Evolutionary conservation across 2,113 vertebrate species (phyloP), one percentile per base, ranked within the genome.

Genomic region (Manacus vitellinus): DNA sequence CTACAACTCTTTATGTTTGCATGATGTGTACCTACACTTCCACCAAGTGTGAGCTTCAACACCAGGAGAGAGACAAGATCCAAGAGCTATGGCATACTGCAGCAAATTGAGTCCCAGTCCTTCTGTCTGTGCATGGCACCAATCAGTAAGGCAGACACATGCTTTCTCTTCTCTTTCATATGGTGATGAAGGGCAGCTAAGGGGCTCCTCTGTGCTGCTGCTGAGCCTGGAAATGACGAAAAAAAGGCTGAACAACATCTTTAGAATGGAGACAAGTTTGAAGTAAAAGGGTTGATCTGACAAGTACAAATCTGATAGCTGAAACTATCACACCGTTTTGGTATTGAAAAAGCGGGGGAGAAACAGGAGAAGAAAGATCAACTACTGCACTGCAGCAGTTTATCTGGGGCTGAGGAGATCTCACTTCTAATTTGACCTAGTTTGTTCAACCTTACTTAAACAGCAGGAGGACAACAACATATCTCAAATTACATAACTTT

Each of bases 151-250:
- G 75, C n/a, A 95, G 88, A 90, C 51, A 46, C 46, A 58, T 13
- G 20, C 44, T 63, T 88, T 74, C 85, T 44, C 23, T 86, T 71
- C 47, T 84, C 88, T 97, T 96, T 96, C 88, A 94, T 96, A 95
- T 95, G 95, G 91, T 96, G 95, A 97, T 96, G 83, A 94, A 72
- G 94, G 92, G 88, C 92, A 97, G 79, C 67, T 4, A 16, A 92
- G 47, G 82, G 82, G 59, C 79, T 91, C 56, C 54, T 80, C 68
- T 71, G 23, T 67, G 61, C 72, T 63, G 79, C 79, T 95, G 61
- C 79, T 71, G 51, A 92, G 75, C 43, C 83, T 92, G 63, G 68
- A 93, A 95, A 92, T 55, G 88, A 74, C 0, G 51, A 79, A 89
- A 90, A 72, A 91, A 92, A 82, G 44, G 12, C 55, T 90, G 78